phyloP scores from a whole-genome alignment of 1,140 invertebrate species.

The Chymomyza costata region DNA sequence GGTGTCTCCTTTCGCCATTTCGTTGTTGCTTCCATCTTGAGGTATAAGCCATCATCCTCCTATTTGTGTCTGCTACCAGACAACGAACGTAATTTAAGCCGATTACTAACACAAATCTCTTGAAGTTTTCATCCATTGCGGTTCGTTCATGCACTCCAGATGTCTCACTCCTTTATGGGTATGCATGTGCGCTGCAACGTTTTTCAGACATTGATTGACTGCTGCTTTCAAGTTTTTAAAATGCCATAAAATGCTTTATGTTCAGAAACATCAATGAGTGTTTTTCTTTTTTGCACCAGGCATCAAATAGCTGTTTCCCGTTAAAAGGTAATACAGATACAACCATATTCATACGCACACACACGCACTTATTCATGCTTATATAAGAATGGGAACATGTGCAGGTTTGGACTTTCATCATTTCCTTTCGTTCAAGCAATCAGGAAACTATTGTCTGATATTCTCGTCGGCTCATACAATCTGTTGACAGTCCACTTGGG shows the following conservation, averaged over 20 bases:
- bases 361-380: background rate
- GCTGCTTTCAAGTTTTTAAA: no score
- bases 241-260: no score
- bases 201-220: no score
- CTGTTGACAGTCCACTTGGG: slow-evolving; percentile 21
- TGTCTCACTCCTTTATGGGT: no score
- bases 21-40: no score
- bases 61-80: no score
- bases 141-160: no score
- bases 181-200: no score
- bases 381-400: background rate
- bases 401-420: slow-evolving; percentile 18
- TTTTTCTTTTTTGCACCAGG: background rate
- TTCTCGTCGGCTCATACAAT: no score
- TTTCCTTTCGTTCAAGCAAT: slow-evolving; percentile 62
- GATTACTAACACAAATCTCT: slow-evolving; percentile 53
- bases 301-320: slow-evolving; percentile 22
- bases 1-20: slow-evolving; percentile 25
- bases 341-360: slow-evolving; percentile 1
- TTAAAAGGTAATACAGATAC: slow-evolving; percentile 21
- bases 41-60: no score
- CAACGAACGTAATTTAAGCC: slow-evolving; percentile 57
- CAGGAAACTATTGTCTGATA: slow-evolving; percentile 58
- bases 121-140: background rate
- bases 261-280: no score